These are phyloP conservation scores for Drosophila leontia DNA, from an alignment of 1,140 invertebrate species.

Conservation along the genomic window DNA sequence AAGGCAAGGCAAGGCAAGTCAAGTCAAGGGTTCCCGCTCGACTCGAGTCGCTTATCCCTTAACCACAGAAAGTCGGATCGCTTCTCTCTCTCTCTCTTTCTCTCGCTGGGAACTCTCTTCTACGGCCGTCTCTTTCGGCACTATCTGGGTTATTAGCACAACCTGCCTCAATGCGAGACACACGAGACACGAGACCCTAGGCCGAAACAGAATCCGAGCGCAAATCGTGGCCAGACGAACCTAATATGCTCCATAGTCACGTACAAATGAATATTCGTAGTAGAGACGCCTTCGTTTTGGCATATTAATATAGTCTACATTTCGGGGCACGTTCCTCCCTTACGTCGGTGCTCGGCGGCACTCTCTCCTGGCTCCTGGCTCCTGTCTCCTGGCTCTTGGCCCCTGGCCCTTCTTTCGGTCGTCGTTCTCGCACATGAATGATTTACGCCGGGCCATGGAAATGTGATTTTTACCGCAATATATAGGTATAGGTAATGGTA, in stretches of 20 bases:
- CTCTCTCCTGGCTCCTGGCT: background rate
- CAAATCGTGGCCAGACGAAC: conserved; percentile 52
- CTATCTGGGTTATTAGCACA: conserved; percentile 83
- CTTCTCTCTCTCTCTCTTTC: conserved; percentile 10
- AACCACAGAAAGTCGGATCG: conserved; percentile 49
- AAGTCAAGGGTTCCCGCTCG: conserved; percentile 34
- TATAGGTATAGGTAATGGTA: conserved; percentile 58
- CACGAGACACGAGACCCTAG: conserved; percentile 18
- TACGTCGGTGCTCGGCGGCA: conserved; percentile 3
- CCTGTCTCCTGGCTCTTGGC: background rate
- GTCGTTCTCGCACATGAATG: conserved; percentile 67
- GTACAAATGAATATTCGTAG: conserved; percentile 81
- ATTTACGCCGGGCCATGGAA: conserved; percentile 72
- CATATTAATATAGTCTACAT: conserved; percentile 83
- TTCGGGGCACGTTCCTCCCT: conserved; percentile 45
- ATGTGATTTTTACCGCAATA: conserved; percentile 83
- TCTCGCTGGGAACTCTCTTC: conserved; percentile 1
- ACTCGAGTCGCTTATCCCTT: conserved; percentile 22
- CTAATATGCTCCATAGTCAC: conserved; percentile 81
- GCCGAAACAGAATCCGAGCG: conserved; percentile 26
- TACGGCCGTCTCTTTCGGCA: conserved; percentile 1
- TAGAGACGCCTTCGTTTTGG: conserved; percentile 75
- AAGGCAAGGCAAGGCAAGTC: background rate
- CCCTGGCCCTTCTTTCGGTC: background rate
- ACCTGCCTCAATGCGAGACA: conserved; percentile 70